These are phyloP conservation scores for Pristionchus fissidentatus DNA, from an alignment of 2,888 invertebrate genomes.

Conservation along the genomic window DNA sequence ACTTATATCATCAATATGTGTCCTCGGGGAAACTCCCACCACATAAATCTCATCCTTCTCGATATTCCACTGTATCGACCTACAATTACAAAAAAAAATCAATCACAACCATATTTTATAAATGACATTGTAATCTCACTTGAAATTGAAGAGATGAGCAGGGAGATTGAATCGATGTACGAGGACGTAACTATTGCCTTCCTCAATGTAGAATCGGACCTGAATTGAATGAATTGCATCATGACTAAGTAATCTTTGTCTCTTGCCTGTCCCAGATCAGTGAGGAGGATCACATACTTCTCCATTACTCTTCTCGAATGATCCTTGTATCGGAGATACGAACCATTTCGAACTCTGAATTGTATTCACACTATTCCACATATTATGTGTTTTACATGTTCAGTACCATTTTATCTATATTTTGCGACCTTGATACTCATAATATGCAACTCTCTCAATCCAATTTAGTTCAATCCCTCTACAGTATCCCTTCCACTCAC, in stretches of 20 bases:
- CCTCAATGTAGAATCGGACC: conserved; percentile 15
- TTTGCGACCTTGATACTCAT: no score
- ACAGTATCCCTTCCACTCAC: background rate
- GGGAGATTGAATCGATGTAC: conserved; percentile 44
- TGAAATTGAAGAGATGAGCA: conserved; percentile 39
- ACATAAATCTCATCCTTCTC: background rate
- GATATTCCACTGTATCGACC: background rate
- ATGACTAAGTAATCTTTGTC: background rate
- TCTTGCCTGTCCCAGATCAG: conserved; percentile 8
- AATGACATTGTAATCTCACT: conserved; percentile 21
- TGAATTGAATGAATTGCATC: no score
- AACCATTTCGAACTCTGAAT: background rate
- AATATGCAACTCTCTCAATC: no score
- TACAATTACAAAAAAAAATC: background rate
- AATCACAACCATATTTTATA: background rate
- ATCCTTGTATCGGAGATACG: background rate
- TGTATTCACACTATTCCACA: background rate
- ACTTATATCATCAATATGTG: conserved; percentile 29
- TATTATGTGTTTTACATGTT: no score
- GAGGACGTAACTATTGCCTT: background rate
- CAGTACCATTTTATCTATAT: no score
- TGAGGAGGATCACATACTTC: conserved; percentile 32
- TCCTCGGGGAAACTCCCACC: background rate
- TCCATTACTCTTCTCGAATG: conserved; percentile 1
- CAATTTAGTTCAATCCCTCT: no score